Conservation (phyloP, 2,888 invertebrate genomes). For the Philaethria dido region DNA sequence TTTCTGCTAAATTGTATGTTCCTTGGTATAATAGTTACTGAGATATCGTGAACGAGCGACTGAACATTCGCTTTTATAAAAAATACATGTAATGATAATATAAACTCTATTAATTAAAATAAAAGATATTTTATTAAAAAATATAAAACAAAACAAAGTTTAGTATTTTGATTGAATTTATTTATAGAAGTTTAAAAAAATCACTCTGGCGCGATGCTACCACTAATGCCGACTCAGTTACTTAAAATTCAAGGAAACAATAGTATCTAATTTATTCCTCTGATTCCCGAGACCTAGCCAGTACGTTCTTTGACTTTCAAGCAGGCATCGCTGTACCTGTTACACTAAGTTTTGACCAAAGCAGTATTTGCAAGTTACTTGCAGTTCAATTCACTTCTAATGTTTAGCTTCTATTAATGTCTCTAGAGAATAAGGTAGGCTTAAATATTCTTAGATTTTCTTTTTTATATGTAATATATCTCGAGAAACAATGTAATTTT, state of each 20-base stretch:
- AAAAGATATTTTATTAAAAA: no score
- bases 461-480: no score
- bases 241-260: conserved; percentile 20
- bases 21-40: no score
- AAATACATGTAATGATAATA: no score
- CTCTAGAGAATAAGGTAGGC: not conserved
- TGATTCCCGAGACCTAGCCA: not conserved
- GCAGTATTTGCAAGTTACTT: not conserved
- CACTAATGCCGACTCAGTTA: not conserved
- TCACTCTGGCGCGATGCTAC: not conserved
- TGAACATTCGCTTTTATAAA: no score
- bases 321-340: not conserved
- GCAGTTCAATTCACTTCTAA: not conserved
- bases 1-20: no score
- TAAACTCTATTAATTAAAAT: no score
- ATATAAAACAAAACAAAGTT: not conserved
- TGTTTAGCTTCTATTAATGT: not conserved
- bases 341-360: conserved; percentile 1
- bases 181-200: not conserved
- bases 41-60: no score
- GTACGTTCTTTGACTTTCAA: conserved; percentile 23
- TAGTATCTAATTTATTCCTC: conserved; percentile 28
- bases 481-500: no score
- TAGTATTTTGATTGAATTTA: not conserved
- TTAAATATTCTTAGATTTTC: no score